Evolutionary conservation across 1,140 invertebrate species (phyloP), one percentile per base, ranked within the genome.

Genomic region (Drosophila kanapiae): DNA sequence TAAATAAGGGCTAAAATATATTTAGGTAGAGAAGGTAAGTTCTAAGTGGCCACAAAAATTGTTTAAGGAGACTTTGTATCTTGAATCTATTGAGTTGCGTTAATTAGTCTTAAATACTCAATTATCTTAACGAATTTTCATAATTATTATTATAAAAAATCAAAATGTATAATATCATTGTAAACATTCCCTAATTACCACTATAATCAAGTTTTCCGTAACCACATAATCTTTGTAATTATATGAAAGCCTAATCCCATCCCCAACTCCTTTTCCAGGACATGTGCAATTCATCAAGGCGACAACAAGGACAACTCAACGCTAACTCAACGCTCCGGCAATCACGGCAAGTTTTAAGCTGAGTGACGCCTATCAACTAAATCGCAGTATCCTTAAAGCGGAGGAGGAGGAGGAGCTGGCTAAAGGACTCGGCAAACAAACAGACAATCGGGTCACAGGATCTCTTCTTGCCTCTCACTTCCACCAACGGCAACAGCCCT

Each of bases 291-390:
- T 83, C 76, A 86, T 86, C 79, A 82, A 71, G 59, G 37, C 54
- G 59, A 33, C 29, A 62, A 43, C 23, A 47, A 63, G 47, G 18
- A 37, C 51, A 79, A 72, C 65, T 49, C 60, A 65, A 61, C 59
- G 59, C 51, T 42, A 79, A 72, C 65, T 49, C 60, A 65, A 61
- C 59, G 59, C 51, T 42, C 29, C 23, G 35, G 38, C 48, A 60
- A 71, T 78, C 79, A 71, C 53, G 80, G 33, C 56, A 42, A 49
- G 53, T 53, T 65, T 38, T 59, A 48, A 57, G 63, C 57, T 51
- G 64, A 43, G 49, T 70, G 80, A 67, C 72, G 85, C 70, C 82
- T 79, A 85, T 88, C 85, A 90, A 71, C 85, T 90, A 84, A 88
- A 90, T 84, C 84, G 63, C 75, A 81, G 48, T 61, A 68, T 79